A percentile compares a stretch with the other conserved stretches of the same genome.
Conservation (phyloP, 2,888 invertebrate genomes). For the Laspeyria flexula region DNA sequence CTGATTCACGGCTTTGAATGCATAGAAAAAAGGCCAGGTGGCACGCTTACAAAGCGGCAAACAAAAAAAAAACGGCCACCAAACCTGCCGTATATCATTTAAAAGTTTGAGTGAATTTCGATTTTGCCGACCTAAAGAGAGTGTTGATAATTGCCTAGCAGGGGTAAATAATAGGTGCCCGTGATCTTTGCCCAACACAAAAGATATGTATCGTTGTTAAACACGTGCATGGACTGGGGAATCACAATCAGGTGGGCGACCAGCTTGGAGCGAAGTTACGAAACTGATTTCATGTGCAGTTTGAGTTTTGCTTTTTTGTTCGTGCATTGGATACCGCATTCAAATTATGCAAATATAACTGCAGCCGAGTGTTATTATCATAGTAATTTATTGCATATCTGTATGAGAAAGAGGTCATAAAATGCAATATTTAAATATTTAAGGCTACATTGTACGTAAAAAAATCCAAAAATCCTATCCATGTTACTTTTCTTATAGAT, state of each 20-base stretch:
- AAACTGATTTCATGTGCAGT: constrained; percentile 59
- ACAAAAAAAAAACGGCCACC: constrained; percentile 72
- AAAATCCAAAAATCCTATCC: not conserved
- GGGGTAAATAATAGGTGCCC: constrained; percentile 53
- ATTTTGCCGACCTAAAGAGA: constrained; percentile 51
- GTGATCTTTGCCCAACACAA: constrained; percentile 65
- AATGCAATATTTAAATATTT: constrained; percentile 1
- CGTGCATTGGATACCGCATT: constrained; percentile 2
- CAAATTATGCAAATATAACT: constrained; percentile 8
- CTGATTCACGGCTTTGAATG: constrained; percentile 76
- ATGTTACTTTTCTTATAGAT: constrained; percentile 3
- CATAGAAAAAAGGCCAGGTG: constrained; percentile 81
- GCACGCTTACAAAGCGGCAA: constrained; percentile 69
- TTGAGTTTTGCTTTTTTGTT: constrained; percentile 36
- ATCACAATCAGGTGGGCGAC: constrained; percentile 76
- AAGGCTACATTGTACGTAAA: not conserved
- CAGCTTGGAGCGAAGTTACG: constrained; percentile 52
- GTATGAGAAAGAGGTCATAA: constrained; percentile 1
- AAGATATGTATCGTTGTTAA: constrained; percentile 73
- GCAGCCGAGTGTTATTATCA: constrained; percentile 3
- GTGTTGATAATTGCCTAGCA: constrained; percentile 62
- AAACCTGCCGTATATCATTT: constrained; percentile 56
- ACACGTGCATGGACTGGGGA: constrained; percentile 77
- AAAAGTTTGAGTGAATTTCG: constrained; percentile 49
- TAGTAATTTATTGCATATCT: not conserved